Evolutionary conservation across 2,113 vertebrate species (phyloP), one percentile per base, ranked within the genome.

Genomic region (Seriola aureovittata): DNA sequence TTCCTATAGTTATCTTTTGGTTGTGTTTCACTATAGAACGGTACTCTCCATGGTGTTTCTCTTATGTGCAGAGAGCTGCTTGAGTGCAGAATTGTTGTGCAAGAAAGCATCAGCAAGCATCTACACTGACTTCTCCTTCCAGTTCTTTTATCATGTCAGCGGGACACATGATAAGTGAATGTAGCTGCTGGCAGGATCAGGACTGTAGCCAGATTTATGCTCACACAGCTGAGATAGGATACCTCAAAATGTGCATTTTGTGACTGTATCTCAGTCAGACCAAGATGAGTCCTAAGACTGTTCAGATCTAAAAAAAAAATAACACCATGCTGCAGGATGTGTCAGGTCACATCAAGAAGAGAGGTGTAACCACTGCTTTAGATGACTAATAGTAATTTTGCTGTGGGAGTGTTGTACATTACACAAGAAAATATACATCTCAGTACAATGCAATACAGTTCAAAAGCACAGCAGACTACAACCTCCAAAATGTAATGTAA

Each of bases 301-400:
- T 67, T 71, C 38, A 23, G 21, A 62, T 44, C 50, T 67, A 44
- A 83, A 29, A n/a, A n/a, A 83, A 25, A 29, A 58, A 72, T 63
- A 59, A 29, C n/a, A 32, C 4, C 2, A 13, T 14, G 32, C n/a
- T 40, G 58, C 9, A 4, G 34, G 40, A 42, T 58, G 21, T 67
- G 46, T 36, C 62, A 62, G 60, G 60, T 78, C 36, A 72, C 19
- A 40, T 42, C 65, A 25, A 60, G 57, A 50, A 8, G 13, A 48
- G 38, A 40, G 34, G 32, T 8, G n/a, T 40, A 32, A 23, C 29
- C 11, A 52, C 23, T 38, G 12, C 14, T 59, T 40, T 14, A 54
- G 36, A 70, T 36, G 38, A 40, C 62, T 40, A 16, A 58, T 36
- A 17, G 55, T 69, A 25, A 25, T 42, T 66, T 66, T 25, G 34